Conservation (phyloP, 2,888 invertebrate genomes). For the Cerastis leucographa region DNA sequence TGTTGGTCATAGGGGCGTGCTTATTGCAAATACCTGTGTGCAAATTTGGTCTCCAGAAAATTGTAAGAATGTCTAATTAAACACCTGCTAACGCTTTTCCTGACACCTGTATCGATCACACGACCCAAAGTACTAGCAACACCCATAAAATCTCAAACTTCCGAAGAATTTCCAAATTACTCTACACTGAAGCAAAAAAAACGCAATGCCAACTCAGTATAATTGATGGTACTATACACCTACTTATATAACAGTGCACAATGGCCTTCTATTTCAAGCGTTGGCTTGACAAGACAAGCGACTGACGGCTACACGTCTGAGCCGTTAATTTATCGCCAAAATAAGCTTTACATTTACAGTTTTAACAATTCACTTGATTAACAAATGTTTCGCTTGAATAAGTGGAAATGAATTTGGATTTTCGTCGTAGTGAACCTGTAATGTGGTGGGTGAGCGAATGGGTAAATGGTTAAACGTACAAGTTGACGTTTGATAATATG, state of each 20-base stretch:
- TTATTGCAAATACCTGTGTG: background rate
- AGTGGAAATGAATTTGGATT: constrained; percentile 15
- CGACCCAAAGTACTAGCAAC: background rate
- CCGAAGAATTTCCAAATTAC: constrained; percentile 33
- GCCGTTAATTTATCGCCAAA: constrained; percentile 66
- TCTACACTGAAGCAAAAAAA: constrained; percentile 29
- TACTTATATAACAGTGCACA: constrained; percentile 44
- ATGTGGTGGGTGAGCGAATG: constrained; percentile 1
- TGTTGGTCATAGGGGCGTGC: background rate
- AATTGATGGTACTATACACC: constrained; percentile 60
- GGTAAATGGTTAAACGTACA: background rate
- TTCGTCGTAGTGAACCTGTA: constrained; percentile 1
- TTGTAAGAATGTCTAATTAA: background rate
- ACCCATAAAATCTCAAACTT: constrained; percentile 1
- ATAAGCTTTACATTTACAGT: constrained; percentile 60
- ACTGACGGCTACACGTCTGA: constrained; percentile 64
- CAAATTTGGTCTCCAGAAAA: background rate
- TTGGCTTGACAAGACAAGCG: constrained; percentile 65
- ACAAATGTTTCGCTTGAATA: constrained; percentile 42
- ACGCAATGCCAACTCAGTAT: constrained; percentile 46
- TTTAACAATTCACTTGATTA: constrained; percentile 65
- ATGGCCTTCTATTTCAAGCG: constrained; percentile 62
- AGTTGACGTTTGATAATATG: constrained; percentile 17
- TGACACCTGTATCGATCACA: background rate
- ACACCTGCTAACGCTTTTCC: background rate